phyloP scores from a whole-genome alignment of 2,888 invertebrate genomes.

The Epistrophella euchroma region DNA sequence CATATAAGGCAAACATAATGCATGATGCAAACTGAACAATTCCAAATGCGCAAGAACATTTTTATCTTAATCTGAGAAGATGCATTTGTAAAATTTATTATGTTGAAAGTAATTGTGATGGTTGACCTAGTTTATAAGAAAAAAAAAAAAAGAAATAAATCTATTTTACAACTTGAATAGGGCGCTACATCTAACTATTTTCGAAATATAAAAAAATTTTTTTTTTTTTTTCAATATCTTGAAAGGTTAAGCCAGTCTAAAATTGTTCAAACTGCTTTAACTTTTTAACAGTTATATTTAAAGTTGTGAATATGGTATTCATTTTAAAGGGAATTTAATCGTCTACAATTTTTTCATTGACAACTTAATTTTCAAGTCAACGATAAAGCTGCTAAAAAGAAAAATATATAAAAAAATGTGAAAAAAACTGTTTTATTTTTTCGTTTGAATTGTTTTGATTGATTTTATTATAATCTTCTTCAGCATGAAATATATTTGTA shows the following conservation, averaged over 20 bases:
- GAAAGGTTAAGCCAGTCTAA: neutral
- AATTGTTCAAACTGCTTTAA: neutral
- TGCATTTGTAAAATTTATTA: conserved; percentile 5
- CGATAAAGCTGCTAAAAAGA: neutral
- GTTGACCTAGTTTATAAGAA: conserved; percentile 15
- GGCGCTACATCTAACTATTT: neutral
- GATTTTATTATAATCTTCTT: no score
- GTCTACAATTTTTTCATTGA: neutral
- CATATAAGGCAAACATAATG: neutral
- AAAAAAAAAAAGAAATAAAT: neutral
- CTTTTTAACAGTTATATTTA: neutral
- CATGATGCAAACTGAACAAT: neutral
- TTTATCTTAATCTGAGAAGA: conserved; percentile 21
- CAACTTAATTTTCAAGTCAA: neutral
- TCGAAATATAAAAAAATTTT: neutral
- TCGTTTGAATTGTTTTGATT: no score
- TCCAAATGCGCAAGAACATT: neutral
- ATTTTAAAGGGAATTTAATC: neutral
- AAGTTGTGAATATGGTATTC: neutral
- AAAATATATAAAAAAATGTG: no score
- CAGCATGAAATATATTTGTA: no score
- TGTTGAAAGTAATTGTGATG: neutral
- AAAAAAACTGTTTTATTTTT: no score
- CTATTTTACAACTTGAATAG: neutral
- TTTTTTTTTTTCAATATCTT: neutral